Evolutionary conservation across 1,140 invertebrate species (phyloP), one percentile per base, ranked within the genome.

Genomic region (Anastrepha ludens): DNA sequence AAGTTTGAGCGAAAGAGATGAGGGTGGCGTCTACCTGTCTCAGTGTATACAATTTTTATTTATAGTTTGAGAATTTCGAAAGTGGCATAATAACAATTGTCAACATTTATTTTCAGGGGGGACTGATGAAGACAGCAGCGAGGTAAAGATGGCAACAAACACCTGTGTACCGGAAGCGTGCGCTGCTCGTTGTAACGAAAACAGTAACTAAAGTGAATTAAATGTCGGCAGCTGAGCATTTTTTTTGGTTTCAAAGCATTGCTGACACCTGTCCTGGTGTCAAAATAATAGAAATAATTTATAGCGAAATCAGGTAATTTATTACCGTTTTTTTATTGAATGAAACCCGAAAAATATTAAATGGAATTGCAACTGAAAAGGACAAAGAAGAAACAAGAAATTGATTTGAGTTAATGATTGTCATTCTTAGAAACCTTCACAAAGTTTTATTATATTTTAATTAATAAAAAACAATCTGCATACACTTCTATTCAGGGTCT

Each of bases 1-100:
- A 74, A 74, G 17, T 74, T 44, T 8, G 41, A 47, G 67, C 41
- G 15, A 44, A 6, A 1, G 17, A 74, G 41, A 44, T 74, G 17
- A 47, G 5, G 13, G 11, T 4, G 41, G 29, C 41, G 15, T 62
- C 17, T 15, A 13, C 60, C 15, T 62, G 13, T 44, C 39, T 8
- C 2, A 3, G 13, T 15, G 39, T 17, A 74, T n/a, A 47, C n/a
- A 74, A 74, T 74, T 15, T 47, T 47, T 44, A 55, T 55, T 55
- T 55, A 8, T 55, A 55, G 6, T 74, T 74, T 74, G 39, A 41
- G 0, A 39, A 3, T 74, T 7, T 17, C 41, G 13, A 11, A 41
- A 74, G 67, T 74, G 67, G 44, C 67, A 74, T 74, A 74, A 74
- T 74, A 44, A 74, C 67, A 47, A 44, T 74, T 74, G 67, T 74